Base-by-base conservation (phyloP, 2,113 vertebrate species). In the Cheirogaleus medius region DNA sequence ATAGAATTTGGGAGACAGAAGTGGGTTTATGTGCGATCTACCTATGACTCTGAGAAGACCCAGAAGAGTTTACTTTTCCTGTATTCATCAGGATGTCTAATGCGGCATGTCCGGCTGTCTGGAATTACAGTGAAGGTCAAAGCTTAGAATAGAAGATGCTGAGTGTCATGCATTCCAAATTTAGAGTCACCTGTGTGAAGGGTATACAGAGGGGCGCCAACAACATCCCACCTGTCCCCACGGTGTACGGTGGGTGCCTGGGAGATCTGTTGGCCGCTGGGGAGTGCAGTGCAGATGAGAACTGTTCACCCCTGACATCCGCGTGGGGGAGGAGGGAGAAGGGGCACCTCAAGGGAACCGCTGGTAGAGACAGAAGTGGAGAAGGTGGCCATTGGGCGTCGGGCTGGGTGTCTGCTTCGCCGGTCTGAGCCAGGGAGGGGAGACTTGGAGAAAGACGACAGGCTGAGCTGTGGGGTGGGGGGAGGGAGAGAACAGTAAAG, bases 391-490 rank as follows among this genome's bases (percentile, higher is more conserved):
- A 8, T 25, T 58, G 54, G 37, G 15, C 0, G 0, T 71, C 56
- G 64, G 37, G 39, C 4, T 29, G 34, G 15, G 25, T 71, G 39
- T n/a, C 83, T 88, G 49, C 52, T 87, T 44, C 37, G 49, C 58
- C 73, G 44, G 37, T n/a, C 7, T 21, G 63, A 86, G 44, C 47
- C 73, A 84, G 39, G 17, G 25, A 68, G 68, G 54, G 32, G 64
- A 77, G 42, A 56, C 8, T 2, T 32, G 21, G 56, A 27, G 27
- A 27, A 20, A 68, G 90, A 4, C 5, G 14, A 17, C 4, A 42
- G 49, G 6, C 2, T 1, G 13, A 73, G 27, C 21, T 14, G 3
- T 66, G 37, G n/a, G 34, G 21, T 0, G 23, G 6, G 13, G 13
- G 0, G 20, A 5, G 18, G 34, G 32, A 34, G 42, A 8, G 52